Conservation (phyloP, 1,140 invertebrate species). For the Rhagoletis zephyria region DNA sequence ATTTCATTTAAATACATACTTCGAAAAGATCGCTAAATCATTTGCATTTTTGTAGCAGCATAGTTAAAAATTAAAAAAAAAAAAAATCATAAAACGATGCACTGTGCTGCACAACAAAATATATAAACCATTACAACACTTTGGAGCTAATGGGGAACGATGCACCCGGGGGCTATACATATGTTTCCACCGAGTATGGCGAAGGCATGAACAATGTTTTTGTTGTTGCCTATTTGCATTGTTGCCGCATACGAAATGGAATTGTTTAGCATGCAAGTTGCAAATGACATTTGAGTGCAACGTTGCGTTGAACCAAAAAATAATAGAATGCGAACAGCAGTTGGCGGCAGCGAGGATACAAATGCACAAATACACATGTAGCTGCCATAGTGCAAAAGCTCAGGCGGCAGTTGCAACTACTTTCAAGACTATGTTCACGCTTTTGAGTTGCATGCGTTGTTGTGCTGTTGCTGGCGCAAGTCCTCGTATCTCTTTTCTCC, state of each 20-base stretch:
- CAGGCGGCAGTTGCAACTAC: neutral
- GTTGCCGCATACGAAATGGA: neutral
- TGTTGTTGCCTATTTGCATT: constrained; percentile 8
- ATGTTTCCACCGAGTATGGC: too few relatives aligned
- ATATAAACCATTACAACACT: neutral
- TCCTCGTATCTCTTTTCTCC: too few relatives aligned
- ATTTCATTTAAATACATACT: too few relatives aligned
- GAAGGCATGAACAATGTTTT: neutral
- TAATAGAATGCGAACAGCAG: neutral
- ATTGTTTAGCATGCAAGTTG: constrained; percentile 17
- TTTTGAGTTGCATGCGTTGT: too few relatives aligned
- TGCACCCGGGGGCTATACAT: neutral
- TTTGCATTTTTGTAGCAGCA: too few relatives aligned
- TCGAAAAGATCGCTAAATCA: too few relatives aligned
- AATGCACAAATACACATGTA: neutral
- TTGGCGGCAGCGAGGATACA: neutral
- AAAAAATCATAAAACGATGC: too few relatives aligned
- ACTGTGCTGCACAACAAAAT: neutral
- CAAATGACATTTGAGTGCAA: constrained; percentile 36
- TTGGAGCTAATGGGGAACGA: neutral
- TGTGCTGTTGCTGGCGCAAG: too few relatives aligned
- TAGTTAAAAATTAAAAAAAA: too few relatives aligned
- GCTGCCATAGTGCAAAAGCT: neutral
- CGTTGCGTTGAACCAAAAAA: neutral
- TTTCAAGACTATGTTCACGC: too few relatives aligned